Evolutionary conservation across 1,140 invertebrate genomes (phyloP), one percentile per base, ranked within the genome.

Genomic region (Euwallacea fornicatus): DNA sequence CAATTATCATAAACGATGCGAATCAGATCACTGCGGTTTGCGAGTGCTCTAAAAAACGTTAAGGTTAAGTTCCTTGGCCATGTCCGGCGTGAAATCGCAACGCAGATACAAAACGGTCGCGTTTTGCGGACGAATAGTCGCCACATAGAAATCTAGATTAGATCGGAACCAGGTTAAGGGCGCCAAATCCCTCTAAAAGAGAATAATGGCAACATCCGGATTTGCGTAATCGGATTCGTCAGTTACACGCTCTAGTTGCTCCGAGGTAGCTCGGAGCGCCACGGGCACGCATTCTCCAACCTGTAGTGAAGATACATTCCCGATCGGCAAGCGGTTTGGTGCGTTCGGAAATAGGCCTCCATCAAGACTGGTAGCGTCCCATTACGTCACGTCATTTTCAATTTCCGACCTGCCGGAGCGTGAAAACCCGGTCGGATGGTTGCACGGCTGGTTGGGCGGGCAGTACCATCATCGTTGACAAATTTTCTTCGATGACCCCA

Each of bases 311-410:
- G 10, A 9, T 58, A 50, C 55, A 4, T 58, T 21, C 21, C n/a
- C 16, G 21, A 16, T 66, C 21, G 10, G 7, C 50, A 42, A 43
- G 1, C 21, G 21, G 21, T 33, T 50, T 50, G 13, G 13, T 13
- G 46, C 11, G 15, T 33, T 42, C 7, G 42, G 55, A 16, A 58
- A 63, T 61, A 62, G 13, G 13, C 9, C 46, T 10, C 15, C 59
- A n/a, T 56, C 33, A n/a, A 61, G 16, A 61, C 47, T 42, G 44
- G 56, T 69, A 61, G 56, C 58, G 9, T 42, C 13, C 7, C 8
- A 43, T 69, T 69, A 56, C 67, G 67, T 55, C 67, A 61, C 60
- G 67, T 69, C 67, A 69, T 69, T 69, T 69, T 69, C 67, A 63
- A 63, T 69, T 69, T 69, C 60, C 47, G 53, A 43, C 13, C 33